A percentile compares a stretch with the other conserved stretches of the same genome.
Evolutionary conservation across 2,113 vertebrate species (phyloP).

Genomic region (Sapajus apella): DNA sequence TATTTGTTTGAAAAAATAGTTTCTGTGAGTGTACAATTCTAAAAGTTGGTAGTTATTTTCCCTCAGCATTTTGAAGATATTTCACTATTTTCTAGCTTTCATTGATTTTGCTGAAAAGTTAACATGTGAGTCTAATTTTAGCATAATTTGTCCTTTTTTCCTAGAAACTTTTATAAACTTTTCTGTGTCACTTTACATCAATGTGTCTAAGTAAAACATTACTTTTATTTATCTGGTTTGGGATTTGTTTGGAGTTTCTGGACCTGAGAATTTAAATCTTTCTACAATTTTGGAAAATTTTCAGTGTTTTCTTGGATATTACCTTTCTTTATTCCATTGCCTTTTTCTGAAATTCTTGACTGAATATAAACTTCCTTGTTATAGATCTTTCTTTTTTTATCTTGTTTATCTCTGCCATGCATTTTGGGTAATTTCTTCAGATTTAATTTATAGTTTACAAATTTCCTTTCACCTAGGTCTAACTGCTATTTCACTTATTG

Average conservation of each 20-base stretch:
- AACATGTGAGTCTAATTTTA: not conserved
- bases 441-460: not conserved
- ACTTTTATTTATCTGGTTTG: not conserved
- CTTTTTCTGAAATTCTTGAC: not conserved
- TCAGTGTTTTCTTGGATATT: not conserved
- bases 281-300: not conserved
- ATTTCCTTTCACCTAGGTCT: not conserved
- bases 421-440: not conserved
- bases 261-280: not conserved
- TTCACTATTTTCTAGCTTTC: slow-evolving; percentile 20
- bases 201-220: not conserved
- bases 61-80: not conserved
- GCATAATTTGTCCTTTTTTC: not conserved
- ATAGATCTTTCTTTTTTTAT: not conserved
- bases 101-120: not conserved
- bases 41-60: not conserved
- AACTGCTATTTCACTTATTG: not conserved
- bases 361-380: not conserved
- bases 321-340: not conserved
- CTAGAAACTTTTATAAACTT: not conserved
- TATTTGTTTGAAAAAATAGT: not conserved
- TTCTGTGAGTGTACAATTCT: not conserved
- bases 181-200: not conserved
- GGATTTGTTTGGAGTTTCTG: not conserved
- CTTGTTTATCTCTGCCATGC: not conserved